Base-by-base conservation (phyloP, 2,113 vertebrate species). In the Ia io region DNA sequence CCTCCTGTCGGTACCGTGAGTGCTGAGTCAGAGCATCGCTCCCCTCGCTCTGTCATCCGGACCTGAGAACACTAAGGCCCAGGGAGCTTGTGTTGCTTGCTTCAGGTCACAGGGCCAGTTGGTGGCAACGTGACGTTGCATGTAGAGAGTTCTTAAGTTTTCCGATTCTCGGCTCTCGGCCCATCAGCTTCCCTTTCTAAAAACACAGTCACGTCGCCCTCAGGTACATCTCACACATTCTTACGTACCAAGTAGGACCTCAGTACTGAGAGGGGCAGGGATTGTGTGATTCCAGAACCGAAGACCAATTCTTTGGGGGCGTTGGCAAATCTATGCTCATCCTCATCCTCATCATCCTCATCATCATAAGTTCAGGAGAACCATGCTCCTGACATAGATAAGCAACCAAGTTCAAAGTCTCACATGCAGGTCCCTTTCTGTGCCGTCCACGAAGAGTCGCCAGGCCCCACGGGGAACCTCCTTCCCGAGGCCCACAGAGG, bases 1-100 rank as follows among this genome's bases (percentile, higher is more conserved):
- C 22, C 82, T 88, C 9, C 0, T 4, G 6, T 8, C 2, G 47
- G 3, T 23, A 1, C 76, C 5, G 1, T 20, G 2, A 30, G 51
- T 35, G 6, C 5, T 14, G 51, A 65, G 23, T 40, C 17, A 32
- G 47, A 37, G 13, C 9, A 4, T 63, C 10, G 40, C 47, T 74
- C 18, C 42, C 37, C 22, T 49, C 35, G 56, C 9, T 13, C 53
- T 10, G 17, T 42, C 53, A 20, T 83, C 82, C n/a, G 32, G 5
- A 80, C 13, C 17, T 14, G 67, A 86, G 74, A 70, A 92, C 49
- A 18, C 40, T n/a, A 56, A 80, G 37, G 53, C 23, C 32, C 32
- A 59, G 42, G 40, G 74, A 63, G 51, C 61, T 25, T 65, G 30
- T 44, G n/a, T 49, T 14, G 32, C 25, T 84, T 47, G 25, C 51